A percentile compares a stretch with the other conserved stretches of the same genome.
These are phyloP conservation scores for Azorinus chamasolen DNA, from an alignment of 2,888 invertebrate species.

Conservation along the genomic window DNA sequence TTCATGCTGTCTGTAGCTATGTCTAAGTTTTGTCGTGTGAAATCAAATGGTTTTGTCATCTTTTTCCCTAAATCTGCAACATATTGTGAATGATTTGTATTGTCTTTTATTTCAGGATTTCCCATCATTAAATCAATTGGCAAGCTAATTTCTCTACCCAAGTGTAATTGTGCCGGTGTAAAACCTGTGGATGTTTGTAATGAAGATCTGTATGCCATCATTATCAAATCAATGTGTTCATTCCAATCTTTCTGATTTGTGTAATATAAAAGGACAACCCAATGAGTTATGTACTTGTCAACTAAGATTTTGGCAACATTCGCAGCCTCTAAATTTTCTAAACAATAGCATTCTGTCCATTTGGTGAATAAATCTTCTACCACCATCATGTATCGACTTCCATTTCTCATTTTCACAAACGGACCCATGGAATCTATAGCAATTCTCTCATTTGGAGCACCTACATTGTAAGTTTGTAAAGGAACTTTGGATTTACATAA, in stretches of 20 bases:
- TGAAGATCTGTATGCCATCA: conserved; percentile 56
- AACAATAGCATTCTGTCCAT: conserved; percentile 42
- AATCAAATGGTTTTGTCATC: no score
- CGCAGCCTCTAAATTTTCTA: conserved; percentile 52
- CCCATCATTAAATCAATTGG: conserved; percentile 7
- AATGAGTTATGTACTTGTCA: conserved; percentile 32
- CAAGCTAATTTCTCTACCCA: conserved; percentile 38
- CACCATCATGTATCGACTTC: no score
- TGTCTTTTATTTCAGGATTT: no score
- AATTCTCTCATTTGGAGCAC: conserved; percentile 37
- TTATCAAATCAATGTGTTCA: conserved; percentile 29
- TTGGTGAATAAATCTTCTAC: conserved; percentile 61
- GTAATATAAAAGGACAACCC: no score
- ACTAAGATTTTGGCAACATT: conserved; percentile 50
- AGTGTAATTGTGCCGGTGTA: conserved; percentile 36
- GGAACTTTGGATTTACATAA: conserved; percentile 5
- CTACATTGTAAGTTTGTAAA: conserved; percentile 5
- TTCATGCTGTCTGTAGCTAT: no score
- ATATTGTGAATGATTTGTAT: no score
- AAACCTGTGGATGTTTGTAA: conserved; percentile 45
- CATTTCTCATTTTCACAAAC: conserved; percentile 18
- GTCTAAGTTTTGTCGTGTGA: conserved; percentile 19
- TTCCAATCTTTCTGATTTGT: conserved; percentile 51
- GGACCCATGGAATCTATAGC: conserved; percentile 52
- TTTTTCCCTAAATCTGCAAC: no score